Percentiles rank a stretch among this genome's conserved stretches.
phyloP scores from a whole-genome alignment of 2,888 invertebrate genomes.

The Xylophagus ater region DNA sequence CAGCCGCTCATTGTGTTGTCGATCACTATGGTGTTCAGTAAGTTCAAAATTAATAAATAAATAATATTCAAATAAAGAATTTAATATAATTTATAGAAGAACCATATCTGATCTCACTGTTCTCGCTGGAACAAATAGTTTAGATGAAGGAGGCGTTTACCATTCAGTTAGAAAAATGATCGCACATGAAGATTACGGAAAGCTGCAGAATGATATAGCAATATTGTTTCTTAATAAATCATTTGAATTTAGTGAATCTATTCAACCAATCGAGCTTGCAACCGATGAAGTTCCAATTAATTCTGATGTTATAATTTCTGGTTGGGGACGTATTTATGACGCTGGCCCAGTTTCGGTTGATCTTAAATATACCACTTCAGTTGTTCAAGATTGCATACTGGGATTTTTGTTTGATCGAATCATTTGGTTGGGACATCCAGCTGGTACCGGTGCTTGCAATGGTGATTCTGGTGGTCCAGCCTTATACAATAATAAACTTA shows the following conservation, averaged over 20 bases:
- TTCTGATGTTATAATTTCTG: constrained; percentile 22
- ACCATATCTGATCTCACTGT: constrained; percentile 26
- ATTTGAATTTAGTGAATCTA: constrained; percentile 20
- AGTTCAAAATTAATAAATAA: constrained; percentile 18
- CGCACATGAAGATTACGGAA: constrained; percentile 24
- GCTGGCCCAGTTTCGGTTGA: constrained; percentile 23
- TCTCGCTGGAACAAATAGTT: constrained; percentile 28
- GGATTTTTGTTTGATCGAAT: constrained; percentile 22
- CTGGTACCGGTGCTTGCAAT: constrained; percentile 27
- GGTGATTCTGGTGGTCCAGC: constrained; percentile 36
- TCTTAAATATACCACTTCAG: constrained; percentile 24
- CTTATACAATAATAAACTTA: constrained; percentile 22
- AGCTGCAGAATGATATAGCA: constrained; percentile 27
- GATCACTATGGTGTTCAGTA: constrained; percentile 20
- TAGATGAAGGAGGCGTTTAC: constrained; percentile 27
- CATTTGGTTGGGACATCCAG: constrained; percentile 26
- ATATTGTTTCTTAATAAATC: constrained; percentile 25
- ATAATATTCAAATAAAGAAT: constrained; percentile 24
- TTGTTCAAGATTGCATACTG: constrained; percentile 19
- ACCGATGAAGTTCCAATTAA: constrained; percentile 21
- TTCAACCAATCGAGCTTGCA: constrained; percentile 24
- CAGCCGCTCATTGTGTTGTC: constrained; percentile 29
- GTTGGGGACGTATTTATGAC: constrained; percentile 29
- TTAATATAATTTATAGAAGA: constrained; percentile 22
- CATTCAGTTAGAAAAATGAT: constrained; percentile 24